Evolutionary conservation across 2,888 invertebrate genomes (phyloP), one percentile per base, ranked within the genome.

Genomic region (Melieria omissa): DNA sequence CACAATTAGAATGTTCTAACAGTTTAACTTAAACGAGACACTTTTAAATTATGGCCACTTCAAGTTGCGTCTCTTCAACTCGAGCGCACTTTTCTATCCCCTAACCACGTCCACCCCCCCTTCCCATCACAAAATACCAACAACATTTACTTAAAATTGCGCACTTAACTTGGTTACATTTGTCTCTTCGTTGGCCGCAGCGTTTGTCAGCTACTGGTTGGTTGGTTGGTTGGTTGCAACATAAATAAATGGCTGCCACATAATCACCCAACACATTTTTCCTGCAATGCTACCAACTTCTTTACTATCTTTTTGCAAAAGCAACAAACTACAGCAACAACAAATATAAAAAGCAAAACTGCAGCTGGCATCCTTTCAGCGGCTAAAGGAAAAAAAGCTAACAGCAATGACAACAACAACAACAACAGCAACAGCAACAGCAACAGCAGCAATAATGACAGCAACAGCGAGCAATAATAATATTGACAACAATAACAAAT

Each of bases 401-500:
- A 52, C 52, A 52, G 52, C 52, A n/a, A 14, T 62, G 41, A n/a
- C 55, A 63, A 61, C 46, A 10, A 65, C 8, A 61, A 41, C 46
- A 55, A 57, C 49, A 66, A 60, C 61, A 70, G 16, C 29, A 68
- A 60, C 58, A 61, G 55, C 54, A 52, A 14, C 45, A 62, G 12
- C 57, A 57, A 6, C 49, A 60, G 16, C 8, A 52, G 14, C 45
- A n/a, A 42, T 42, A 5, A 29, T 16, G 55, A 7, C 4, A 44
- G 29, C 47, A 55, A 65, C 54, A 65, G 16, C 12, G 63, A 41
- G 46, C 55, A 66, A 61, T 62, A 63, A 61, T 54, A 61, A 71
- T 49, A 16, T 55, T 67, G 67, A 55, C 60, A 44, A 46, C 58
- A 62, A 55, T 52, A 55, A 72, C 55, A 63, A 46, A 52, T 14